Conservation (phyloP, 2,113 vertebrate genomes). For the Octodon degus region DNA sequence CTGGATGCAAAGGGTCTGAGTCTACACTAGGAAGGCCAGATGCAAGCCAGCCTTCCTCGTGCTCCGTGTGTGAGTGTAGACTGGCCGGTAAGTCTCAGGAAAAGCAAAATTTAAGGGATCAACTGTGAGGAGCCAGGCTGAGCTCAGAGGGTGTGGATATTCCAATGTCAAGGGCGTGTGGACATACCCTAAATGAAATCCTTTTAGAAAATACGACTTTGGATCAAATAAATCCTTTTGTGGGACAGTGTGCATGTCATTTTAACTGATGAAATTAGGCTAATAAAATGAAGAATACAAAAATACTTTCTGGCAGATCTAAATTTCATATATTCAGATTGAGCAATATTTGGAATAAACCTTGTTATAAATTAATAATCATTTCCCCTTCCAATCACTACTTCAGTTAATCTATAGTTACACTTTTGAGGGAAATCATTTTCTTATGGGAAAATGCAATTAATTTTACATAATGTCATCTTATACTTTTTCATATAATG, state of each 20-base stretch:
- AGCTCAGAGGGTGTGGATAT: background rate
- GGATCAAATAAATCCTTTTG: background rate
- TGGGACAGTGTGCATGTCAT: background rate
- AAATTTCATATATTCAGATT: constrained; percentile 29
- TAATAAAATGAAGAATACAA: background rate
- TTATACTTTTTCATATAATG: background rate
- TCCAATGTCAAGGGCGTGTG: background rate
- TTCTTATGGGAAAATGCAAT: background rate
- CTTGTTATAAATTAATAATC: background rate
- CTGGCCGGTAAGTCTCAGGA: background rate
- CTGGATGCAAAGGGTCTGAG: background rate
- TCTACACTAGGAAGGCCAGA: background rate
- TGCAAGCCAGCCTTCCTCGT: background rate
- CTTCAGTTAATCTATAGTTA: background rate
- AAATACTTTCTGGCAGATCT: background rate
- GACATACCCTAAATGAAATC: background rate
- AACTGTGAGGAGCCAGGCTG: background rate
- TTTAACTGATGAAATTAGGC: background rate
- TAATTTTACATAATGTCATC: background rate
- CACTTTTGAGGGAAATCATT: background rate
- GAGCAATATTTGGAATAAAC: background rate
- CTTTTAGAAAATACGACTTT: background rate
- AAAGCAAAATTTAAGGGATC: background rate
- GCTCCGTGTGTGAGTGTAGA: background rate
- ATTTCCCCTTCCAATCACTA: background rate